Evolutionary conservation across 2,888 invertebrate species (phyloP), one percentile per base, ranked within the genome.

Genomic region (Agrotis puta): DNA sequence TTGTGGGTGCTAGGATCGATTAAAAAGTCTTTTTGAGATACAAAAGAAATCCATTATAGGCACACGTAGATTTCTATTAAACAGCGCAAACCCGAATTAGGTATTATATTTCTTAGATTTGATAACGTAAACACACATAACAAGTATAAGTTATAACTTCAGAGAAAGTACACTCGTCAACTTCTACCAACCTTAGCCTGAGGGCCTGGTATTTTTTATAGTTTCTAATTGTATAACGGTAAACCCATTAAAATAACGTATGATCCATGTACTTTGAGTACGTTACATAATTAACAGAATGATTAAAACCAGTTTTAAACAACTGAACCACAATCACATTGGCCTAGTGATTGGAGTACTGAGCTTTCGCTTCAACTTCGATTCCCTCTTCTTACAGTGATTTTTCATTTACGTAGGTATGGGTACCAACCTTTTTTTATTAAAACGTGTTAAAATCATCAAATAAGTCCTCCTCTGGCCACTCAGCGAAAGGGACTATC

Each of bases 161-260:
- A 74, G 71, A 51, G 77, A 77, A 77, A 77, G 77, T 66, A 39
- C n/a, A 24, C 65, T 47, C 27, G 54, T 77, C 63, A 59, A 56
- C 22, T 63, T 54, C 20, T 51, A 63, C 24, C 51, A 59, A 16
- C 24, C 16, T 14, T 53, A 43, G 65, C 77, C 63, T n/a, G 20
- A 59, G 59, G 70, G 70, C 54, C 13, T 27, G 14, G 27, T 24
- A 76, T 24, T 33, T 65, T 51, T 45, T 39, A 48, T 58, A 62
- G 66, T 63, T 66, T 77, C 48, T 58, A 65, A 62, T 68, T 68
- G 75, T 59, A 45, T 58, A 53, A 68, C 24, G 13, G 58, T 45
- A 43, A 39, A 51, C 6, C 20, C 27, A 47, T 27, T 51, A 48
- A 62, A 16, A 9, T 11, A 27, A 54, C 47, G 39, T 33, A 45